Evolutionary conservation across 2,797 vertebrate species (phyloP).

Genomic region (Delichon dasypus): DNA sequence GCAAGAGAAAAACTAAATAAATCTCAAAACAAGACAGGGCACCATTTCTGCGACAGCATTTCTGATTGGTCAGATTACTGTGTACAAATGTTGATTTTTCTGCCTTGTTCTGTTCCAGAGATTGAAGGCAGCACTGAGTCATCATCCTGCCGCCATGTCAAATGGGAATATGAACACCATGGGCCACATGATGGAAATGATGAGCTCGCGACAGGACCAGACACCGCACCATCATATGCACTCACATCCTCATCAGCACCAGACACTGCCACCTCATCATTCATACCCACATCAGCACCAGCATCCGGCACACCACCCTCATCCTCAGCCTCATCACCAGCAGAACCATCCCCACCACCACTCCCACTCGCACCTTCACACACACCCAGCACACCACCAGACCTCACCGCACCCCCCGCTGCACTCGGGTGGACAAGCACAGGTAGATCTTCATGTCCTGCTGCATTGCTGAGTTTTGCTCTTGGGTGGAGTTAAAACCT

Average conservation of each 20-base stretch:
- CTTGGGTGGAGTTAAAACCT: background rate
- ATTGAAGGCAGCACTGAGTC: slow-evolving; percentile 94
- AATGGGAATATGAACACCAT: slow-evolving; percentile 99
- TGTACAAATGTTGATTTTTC: background rate
- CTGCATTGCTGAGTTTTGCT: background rate
- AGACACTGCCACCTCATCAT: slow-evolving; percentile 90
- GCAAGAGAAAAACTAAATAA: background rate
- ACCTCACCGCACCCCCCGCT: slow-evolving; percentile 91
- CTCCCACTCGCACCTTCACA: slow-evolving; percentile 90
- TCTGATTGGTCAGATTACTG: background rate
- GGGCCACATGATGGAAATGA: slow-evolving; percentile 99
- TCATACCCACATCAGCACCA: slow-evolving; percentile 93
- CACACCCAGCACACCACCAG: slow-evolving; percentile 88
- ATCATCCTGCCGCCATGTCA: slow-evolving; percentile 91
- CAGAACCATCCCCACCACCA: slow-evolving; percentile 88
- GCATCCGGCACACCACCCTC: slow-evolving; percentile 83
- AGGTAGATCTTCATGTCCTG: slow-evolving; percentile 77
- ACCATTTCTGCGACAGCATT: background rate
- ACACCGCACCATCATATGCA: slow-evolving; percentile 89
- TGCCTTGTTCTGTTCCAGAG: slow-evolving; percentile 82
- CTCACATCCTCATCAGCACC: slow-evolving; percentile 89
- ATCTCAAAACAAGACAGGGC: background rate
- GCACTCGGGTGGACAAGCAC: slow-evolving; percentile 90
- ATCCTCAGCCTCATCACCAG: slow-evolving; percentile 85
- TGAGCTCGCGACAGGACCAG: slow-evolving; percentile 94